phyloP scores from a whole-genome alignment of 2,113 vertebrate genomes.

The Bubo bubo region DNA sequence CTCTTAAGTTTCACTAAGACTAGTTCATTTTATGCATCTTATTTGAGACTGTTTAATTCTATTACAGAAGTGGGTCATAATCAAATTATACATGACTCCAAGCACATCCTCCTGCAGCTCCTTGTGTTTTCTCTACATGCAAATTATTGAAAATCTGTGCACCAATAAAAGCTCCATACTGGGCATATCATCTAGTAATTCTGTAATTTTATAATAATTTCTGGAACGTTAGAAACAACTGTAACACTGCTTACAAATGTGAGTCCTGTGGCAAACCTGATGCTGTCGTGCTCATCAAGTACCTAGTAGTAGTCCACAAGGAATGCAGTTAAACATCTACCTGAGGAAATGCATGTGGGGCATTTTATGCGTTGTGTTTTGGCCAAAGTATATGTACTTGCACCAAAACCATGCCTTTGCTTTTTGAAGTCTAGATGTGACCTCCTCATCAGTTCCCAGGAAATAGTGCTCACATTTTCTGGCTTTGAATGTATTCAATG shows the following conservation, averaged over 20 bases:
- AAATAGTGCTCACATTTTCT: not conserved
- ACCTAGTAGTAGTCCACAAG: not conserved
- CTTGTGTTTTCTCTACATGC: not conserved
- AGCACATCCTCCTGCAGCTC: conserved; percentile 27
- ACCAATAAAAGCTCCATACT: not conserved
- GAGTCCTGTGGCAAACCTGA: not conserved
- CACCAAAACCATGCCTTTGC: not conserved
- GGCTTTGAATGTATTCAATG: not conserved
- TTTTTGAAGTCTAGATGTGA: not conserved
- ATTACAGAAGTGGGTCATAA: conserved; percentile 21
- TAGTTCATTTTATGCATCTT: not conserved
- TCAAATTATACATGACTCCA: conserved; percentile 29
- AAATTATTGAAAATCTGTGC: not conserved
- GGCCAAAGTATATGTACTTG: not conserved
- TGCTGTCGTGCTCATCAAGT: not conserved
- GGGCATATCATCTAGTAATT: not conserved
- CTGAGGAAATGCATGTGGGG: not conserved
- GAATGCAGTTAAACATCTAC: not conserved
- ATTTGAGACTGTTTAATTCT: conserved; percentile 2
- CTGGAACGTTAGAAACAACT: not conserved
- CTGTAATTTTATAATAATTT: not conserved
- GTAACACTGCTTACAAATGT: not conserved
- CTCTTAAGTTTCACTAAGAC: not conserved
- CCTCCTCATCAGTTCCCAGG: not conserved
- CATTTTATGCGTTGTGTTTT: not conserved